Percentiles rank a stretch among this genome's conserved stretches.
Conservation (phyloP, 1,140 invertebrate genomes). For the Gonatopus flavifemur region DNA sequence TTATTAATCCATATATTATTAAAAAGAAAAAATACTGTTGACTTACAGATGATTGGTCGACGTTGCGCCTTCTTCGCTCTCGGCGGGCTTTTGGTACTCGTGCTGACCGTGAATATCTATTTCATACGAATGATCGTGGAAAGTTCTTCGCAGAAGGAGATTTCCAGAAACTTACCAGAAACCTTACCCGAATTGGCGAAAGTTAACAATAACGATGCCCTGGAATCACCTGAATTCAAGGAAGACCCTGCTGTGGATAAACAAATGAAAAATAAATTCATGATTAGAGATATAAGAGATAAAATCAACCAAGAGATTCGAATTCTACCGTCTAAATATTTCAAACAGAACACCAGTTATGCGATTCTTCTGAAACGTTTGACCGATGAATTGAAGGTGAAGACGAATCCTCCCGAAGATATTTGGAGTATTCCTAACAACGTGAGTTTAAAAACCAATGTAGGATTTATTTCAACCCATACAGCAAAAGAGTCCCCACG, state of each 20-base stretch:
- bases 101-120: slow-evolving; percentile 46
- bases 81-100: slow-evolving; percentile 47
- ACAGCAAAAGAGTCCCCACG: no score
- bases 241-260: slow-evolving; percentile 20
- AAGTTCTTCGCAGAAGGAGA: slow-evolving; percentile 37
- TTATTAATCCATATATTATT: no score
- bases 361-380: slow-evolving; percentile 38
- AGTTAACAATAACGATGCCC: no score
- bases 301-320: slow-evolving; percentile 40
- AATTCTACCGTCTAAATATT: slow-evolving; percentile 43
- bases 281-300: slow-evolving; percentile 29
- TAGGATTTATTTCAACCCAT: not conserved
- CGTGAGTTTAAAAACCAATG: slow-evolving; percentile 34
- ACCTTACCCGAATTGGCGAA: slow-evolving; percentile 28
- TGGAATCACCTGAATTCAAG: slow-evolving; percentile 10
- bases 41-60: slow-evolving; percentile 52
- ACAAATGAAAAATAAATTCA: slow-evolving; percentile 15
- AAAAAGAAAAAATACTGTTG: no score
- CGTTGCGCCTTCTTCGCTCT: slow-evolving; percentile 45
- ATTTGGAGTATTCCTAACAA: slow-evolving; percentile 48
- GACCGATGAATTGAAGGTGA: slow-evolving; percentile 36
- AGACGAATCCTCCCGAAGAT: slow-evolving; percentile 33
- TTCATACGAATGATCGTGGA: slow-evolving; percentile 53
- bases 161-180: slow-evolving; percentile 25
- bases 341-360: slow-evolving; percentile 43